Evolutionary conservation across 2,113 vertebrate species (phyloP), one percentile per base, ranked within the genome.

Genomic region (Chloropsis cyanopogon): DNA sequence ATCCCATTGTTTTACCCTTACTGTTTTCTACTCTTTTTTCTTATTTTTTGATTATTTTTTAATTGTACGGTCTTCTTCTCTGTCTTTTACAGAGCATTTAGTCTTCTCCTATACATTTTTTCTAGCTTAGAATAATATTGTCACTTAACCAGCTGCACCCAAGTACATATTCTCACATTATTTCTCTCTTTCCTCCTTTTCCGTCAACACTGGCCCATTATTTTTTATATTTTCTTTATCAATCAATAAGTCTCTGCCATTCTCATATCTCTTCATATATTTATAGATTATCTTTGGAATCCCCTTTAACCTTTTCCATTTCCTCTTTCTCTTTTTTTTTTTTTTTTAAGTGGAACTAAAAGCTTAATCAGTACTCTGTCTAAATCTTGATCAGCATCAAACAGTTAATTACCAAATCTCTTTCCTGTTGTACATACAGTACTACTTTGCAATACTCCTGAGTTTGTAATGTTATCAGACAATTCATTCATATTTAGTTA

Each of bases 1-100:
- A 29, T 53, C 2, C 0, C 1, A 37, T 82, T 63, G 47, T 41
- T 68, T 7, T 72, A 71, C 21, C 3, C 18, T 42, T 72, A 12
- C 24, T 41, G 4, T 2, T 33, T 82, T 88, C 37, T 52, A 20
- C 25, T 42, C 0, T 1, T 37, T 63, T 60, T 6, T 1, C 2
- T 22, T 37, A 7, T 11, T 20, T 7, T 20, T 7, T 9, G 3
- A 2, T 29, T 39, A 8, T 25, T 83, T 72, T 35, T 68, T 53
- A 24, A 23, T 59, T 72, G 12, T 29, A 77, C 79, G 16, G 6
- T 8, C 21, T 60, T 14, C 3, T 94, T 71, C 29, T 82, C 22
- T 53, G 31, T 39, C 41, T 53, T 68, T 90, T 42, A 61, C 7
- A 70, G 29, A 50, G 6, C 31, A 54, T 19, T 82, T 72, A 33